Evolutionary conservation across 2,888 invertebrate species (phyloP).

Genomic region (Nomada fucata): DNA sequence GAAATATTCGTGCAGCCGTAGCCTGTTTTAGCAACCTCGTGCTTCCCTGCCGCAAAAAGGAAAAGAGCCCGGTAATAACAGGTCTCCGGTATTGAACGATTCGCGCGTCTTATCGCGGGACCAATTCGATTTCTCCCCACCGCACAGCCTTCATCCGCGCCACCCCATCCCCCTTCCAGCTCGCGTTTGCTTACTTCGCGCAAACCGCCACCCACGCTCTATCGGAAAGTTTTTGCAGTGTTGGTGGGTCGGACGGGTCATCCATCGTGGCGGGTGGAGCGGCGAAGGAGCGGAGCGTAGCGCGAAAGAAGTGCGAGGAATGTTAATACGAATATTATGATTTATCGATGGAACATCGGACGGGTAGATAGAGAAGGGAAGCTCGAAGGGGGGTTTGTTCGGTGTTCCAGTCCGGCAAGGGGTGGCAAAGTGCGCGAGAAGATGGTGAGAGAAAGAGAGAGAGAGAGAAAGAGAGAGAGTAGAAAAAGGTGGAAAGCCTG

Average conservation of each 20-base stretch:
- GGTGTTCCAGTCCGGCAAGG: slow-evolving; percentile 50
- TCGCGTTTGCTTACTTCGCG: slow-evolving; percentile 62
- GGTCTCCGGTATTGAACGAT: slow-evolving; percentile 61
- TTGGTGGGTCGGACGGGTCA: slow-evolving; percentile 71
- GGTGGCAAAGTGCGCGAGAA: slow-evolving; percentile 68
- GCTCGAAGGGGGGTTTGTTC: slow-evolving; percentile 37
- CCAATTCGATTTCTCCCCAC: slow-evolving; percentile 55
- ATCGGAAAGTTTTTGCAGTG: slow-evolving; percentile 63
- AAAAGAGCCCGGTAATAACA: slow-evolving; percentile 53
- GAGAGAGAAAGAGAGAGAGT: slow-evolving; percentile 74
- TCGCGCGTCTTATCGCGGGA: slow-evolving; percentile 61
- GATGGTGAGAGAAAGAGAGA: slow-evolving; percentile 25
- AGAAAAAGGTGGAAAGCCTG: slow-evolving; percentile 63
- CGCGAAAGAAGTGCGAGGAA: slow-evolving; percentile 80
- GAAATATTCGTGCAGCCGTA: slow-evolving; percentile 49
- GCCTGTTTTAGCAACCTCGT: slow-evolving; percentile 59
- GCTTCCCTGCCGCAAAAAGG: slow-evolving; percentile 38
- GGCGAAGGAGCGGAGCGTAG: slow-evolving; percentile 47
- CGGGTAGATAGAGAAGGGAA: slow-evolving; percentile 31
- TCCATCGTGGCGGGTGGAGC: slow-evolving; percentile 66
- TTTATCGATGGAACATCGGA: slow-evolving; percentile 81
- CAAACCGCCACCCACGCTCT: slow-evolving; percentile 46
- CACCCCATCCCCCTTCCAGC: background rate
- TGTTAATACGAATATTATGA: slow-evolving; percentile 83
- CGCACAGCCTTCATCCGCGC: background rate